These are phyloP conservation scores for Hyaena hyaena DNA, from an alignment of 2,113 vertebrate genomes.

Conservation along the genomic window DNA sequence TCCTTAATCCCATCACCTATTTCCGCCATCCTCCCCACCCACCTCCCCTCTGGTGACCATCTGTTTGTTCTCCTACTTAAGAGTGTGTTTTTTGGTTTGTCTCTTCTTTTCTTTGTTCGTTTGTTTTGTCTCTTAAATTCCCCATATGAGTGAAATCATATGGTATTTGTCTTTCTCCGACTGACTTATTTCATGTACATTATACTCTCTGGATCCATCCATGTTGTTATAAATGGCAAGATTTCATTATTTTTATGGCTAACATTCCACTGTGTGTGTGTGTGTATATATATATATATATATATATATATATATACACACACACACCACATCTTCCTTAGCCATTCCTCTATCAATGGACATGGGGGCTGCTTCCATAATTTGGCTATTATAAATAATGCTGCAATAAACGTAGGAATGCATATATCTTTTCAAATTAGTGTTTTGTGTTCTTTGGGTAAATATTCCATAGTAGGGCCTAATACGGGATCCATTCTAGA, in stretches of 20 bases:
- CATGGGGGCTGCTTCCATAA: background rate
- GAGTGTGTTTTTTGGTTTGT: background rate
- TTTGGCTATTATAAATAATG: background rate
- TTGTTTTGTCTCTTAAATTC: background rate
- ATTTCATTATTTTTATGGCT: background rate
- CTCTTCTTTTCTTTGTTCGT: background rate
- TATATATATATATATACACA: no score
- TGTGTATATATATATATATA: no score
- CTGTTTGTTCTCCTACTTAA: background rate
- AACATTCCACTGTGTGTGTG: background rate
- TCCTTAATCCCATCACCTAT: background rate
- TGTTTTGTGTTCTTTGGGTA: background rate
- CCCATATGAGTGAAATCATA: background rate
- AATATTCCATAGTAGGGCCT: background rate
- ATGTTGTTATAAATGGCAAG: background rate
- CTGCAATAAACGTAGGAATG: background rate
- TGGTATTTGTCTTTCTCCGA: background rate
- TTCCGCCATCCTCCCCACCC: background rate
- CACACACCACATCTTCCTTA: background rate
- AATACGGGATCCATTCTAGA: background rate
- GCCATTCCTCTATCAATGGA: background rate
- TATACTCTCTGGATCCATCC: background rate
- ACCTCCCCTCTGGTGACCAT: background rate
- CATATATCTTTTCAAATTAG: background rate
- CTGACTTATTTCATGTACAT: background rate